Base-by-base conservation (phyloP, 2,113 vertebrate species). In the Rhadina sibilatrix region DNA sequence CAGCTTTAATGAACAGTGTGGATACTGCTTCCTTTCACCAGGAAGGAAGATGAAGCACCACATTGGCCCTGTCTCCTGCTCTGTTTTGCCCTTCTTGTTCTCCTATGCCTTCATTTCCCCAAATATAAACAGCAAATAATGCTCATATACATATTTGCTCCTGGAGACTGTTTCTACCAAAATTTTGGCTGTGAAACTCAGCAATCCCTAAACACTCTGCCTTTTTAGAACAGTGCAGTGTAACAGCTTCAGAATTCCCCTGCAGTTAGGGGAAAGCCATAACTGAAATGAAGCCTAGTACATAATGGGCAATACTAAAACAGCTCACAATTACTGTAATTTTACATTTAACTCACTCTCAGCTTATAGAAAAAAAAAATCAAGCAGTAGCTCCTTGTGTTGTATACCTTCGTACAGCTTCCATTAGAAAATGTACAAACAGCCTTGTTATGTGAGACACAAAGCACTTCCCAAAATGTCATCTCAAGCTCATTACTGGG, bases 311-410 rank as follows among this genome's bases (percentile, higher is more conserved):
- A 91, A 69, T 72, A 93, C 46, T 92, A 94, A 98, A 98, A 57
- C 95, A 97, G 79, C 89, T 96, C 83, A 90, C 92, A 97, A 97
- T 97, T 97, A 96, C 95, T 94, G 46, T 97, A 98, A 98, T 98
- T 98, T 97, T 95, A 91, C 91, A 97, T 97, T 98, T 98, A 98
- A 96, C 91, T 97, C 83, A 82, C 72, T 97, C 97, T 97, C 89
- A 97, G 81, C 93, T 94, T 82, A 89, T 23, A 60, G 76, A 44
- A 91, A 94, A 93, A 95, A 28, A 94, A 94, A 94, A 94, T 70
- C 75, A 80, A 82, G 46, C 63, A 60, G 52, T 72, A 91, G 40
- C 42, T 93, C 60, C 65, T 96, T 57, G 53, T 89, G 44, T 82
- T 89, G 66, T 76, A 60, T 90, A 80, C 71, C 59, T 97, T 95